phyloP scores from a whole-genome alignment of 2,888 invertebrate genomes.

The Penaeus monodon region DNA sequence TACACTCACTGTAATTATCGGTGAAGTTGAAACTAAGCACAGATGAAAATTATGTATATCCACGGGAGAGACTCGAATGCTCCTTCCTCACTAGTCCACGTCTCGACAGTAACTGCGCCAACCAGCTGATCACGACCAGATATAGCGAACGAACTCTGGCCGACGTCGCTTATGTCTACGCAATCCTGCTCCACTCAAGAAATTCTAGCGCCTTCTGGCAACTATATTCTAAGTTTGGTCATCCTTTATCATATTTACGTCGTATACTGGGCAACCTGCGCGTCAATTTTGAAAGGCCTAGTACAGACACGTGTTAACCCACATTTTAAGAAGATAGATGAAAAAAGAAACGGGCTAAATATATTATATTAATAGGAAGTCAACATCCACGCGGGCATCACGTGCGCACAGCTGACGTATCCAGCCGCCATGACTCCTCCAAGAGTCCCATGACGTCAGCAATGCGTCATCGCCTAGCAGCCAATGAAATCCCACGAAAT shows the following conservation, averaged over 20 bases:
- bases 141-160: slow-evolving; percentile 14
- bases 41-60: no score
- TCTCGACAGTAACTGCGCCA: neutral
- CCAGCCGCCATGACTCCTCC: slow-evolving; percentile 11
- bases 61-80: neutral
- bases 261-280: neutral
- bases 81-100: neutral
- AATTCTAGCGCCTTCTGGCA: slow-evolving; percentile 14
- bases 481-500: no score
- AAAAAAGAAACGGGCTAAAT: neutral
- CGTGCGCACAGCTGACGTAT: slow-evolving; percentile 15
- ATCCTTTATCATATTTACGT: neutral
- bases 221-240: neutral
- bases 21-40: no score
- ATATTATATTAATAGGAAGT: neutral
- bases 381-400: neutral
- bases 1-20: no score
- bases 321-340: no score
- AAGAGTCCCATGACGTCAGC: neutral
- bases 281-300: no score
- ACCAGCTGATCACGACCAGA: neutral
- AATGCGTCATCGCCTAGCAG: slow-evolving; percentile 2
- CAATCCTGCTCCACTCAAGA: slow-evolving; percentile 1
- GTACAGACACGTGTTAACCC: neutral
- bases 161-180: slow-evolving; percentile 4